A percentile compares a stretch with the other conserved stretches of the same genome.
Conservation (phyloP, 2,797 vertebrate genomes). For the Megalops cyprinoides region DNA sequence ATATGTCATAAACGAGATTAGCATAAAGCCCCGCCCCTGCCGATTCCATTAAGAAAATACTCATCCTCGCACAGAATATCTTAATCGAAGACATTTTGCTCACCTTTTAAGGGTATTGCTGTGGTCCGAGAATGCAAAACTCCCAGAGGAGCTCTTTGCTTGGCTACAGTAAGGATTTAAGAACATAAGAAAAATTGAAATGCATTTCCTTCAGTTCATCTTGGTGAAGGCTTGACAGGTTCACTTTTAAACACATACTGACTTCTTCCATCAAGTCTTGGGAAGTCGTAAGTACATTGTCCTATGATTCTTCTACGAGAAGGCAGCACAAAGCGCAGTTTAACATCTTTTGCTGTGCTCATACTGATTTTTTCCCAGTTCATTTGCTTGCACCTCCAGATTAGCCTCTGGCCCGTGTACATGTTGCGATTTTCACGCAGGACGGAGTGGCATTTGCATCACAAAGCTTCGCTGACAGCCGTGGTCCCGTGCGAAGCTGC, state of each 20-base stretch:
- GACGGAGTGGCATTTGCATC: not conserved
- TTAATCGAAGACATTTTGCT: not conserved
- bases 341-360: not conserved
- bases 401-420: too few species aligned
- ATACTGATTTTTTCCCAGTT: not conserved
- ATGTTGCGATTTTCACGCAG: too few species aligned
- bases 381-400: too few species aligned
- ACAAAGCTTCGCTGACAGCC: not conserved
- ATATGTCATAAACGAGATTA: conserved; percentile 44
- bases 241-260: too few species aligned
- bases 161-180: not conserved
- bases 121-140: not conserved
- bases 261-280: too few species aligned
- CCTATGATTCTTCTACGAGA: not conserved
- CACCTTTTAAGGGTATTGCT: not conserved
- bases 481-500: not conserved
- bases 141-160: not conserved
- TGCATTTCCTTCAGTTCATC: too few species aligned
- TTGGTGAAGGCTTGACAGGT: too few species aligned
- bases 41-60: not conserved
- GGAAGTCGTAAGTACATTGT: too few species aligned
- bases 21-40: conserved; percentile 31
- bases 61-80: not conserved
- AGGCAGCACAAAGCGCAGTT: not conserved
- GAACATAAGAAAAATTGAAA: too few species aligned